Conservation (phyloP, 1,140 invertebrate species). For the Ridgeia piscesae region DNA sequence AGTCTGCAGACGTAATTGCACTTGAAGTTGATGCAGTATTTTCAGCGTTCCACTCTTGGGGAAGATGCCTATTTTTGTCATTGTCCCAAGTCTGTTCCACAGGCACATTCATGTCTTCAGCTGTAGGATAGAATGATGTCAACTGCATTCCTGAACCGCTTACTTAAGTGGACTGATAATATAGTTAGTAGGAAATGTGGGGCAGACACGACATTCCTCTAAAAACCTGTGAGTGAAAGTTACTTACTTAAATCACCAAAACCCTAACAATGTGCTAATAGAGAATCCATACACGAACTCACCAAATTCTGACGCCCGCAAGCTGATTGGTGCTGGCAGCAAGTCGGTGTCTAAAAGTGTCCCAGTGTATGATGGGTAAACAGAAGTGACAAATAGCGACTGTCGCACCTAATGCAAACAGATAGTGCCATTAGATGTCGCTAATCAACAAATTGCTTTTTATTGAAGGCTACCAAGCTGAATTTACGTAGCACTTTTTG, state of each 20-base stretch:
- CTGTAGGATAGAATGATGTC: neutral
- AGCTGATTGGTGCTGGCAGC: neutral
- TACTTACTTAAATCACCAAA: neutral
- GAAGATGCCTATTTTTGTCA: neutral
- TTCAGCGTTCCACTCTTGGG: neutral
- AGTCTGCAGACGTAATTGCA: neutral
- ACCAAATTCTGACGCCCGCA: neutral
- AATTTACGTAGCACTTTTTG: neutral
- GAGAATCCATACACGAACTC: neutral
- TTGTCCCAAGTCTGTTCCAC: neutral
- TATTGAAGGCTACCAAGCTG: neutral
- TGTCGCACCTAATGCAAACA: neutral
- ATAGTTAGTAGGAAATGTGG: neutral
- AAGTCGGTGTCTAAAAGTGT: neutral
- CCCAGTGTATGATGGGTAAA: neutral
- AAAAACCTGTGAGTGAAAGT: neutral
- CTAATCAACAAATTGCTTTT: conserved; percentile 6
- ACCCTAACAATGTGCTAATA: neutral
- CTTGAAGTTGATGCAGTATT: neutral
- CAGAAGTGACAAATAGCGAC: neutral
- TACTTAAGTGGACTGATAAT: neutral
- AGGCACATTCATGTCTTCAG: neutral
- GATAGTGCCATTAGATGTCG: neutral
- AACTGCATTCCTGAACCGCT: neutral
- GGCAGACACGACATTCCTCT: neutral